A percentile compares a stretch with the other conserved stretches of the same genome.
Conservation (phyloP, 2,113 vertebrate genomes). For the Falco punctatus region DNA sequence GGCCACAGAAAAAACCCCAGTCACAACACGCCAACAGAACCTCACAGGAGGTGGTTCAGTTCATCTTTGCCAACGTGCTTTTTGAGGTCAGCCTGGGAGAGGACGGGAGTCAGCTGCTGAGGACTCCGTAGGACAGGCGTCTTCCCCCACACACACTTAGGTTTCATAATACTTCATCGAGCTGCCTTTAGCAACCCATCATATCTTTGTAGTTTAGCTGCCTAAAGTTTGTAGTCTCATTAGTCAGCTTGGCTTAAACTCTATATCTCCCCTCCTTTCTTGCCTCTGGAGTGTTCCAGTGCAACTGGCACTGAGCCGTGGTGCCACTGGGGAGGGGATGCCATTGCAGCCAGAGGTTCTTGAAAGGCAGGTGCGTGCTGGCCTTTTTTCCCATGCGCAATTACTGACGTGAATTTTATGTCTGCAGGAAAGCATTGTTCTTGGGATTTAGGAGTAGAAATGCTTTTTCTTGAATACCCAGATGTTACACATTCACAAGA, state of each 20-base stretch:
- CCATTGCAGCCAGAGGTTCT: not conserved
- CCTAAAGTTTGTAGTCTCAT: not conserved
- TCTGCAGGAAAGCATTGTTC: not conserved
- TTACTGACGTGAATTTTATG: not conserved
- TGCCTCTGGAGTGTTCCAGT: not conserved
- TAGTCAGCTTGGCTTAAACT: not conserved
- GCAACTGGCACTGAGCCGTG: not conserved
- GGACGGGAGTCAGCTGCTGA: constrained; percentile 22
- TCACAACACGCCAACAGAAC: not conserved
- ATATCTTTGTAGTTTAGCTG: not conserved
- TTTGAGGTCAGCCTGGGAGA: not conserved
- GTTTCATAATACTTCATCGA: not conserved
- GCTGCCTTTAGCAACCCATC: not conserved
- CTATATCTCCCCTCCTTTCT: not conserved
- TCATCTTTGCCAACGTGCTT: not conserved
- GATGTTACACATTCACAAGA: not conserved
- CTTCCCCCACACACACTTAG: not conserved
- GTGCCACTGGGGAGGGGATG: not conserved
- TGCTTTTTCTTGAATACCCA: not conserved
- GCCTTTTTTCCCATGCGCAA: not conserved
- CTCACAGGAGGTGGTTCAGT: not conserved
- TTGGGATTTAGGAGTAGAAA: not conserved
- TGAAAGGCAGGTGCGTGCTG: not conserved
- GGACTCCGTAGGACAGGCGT: not conserved
- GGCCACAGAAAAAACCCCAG: not conserved